Conservation (phyloP, 2,797 vertebrate genomes). For the Rhodeus uyekii region DNA sequence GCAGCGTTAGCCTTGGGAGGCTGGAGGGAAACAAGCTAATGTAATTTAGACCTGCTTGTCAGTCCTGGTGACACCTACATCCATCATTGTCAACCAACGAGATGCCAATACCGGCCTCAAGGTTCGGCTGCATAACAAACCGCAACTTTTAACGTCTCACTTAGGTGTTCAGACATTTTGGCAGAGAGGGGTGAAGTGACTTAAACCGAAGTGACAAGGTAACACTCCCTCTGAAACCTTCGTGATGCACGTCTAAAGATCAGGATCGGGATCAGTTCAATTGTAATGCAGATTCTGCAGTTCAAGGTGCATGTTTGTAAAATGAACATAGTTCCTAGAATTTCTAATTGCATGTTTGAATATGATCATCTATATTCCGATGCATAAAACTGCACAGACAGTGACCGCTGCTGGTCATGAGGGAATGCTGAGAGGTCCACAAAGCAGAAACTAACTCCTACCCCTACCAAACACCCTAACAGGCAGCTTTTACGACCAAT, state of each 20-base stretch:
- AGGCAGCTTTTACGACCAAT: too few species aligned
- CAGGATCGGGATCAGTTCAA: background rate
- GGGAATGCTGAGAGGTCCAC: too few species aligned
- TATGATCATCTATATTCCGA: background rate
- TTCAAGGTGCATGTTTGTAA: background rate
- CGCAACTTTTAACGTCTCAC: conserved; percentile 63
- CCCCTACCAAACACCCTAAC: too few species aligned
- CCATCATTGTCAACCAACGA: conserved; percentile 77
- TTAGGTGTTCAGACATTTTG: conserved; percentile 69
- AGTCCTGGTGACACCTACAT: conserved; percentile 73
- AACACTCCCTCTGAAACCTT: conserved; percentile 29
- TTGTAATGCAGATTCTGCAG: background rate
- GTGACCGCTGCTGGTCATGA: background rate
- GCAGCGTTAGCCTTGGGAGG: conserved; percentile 72
- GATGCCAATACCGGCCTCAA: conserved; percentile 70
- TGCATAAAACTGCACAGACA: background rate
- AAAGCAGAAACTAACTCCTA: too few species aligned
- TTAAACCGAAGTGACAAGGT: conserved; percentile 51
- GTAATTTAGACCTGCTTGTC: conserved; percentile 74
- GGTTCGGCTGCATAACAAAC: conserved; percentile 71
- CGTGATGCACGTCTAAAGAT: background rate
- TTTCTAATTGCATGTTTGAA: background rate
- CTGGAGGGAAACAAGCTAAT: conserved; percentile 65
- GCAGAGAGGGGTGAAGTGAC: conserved; percentile 53
- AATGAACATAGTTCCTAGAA: background rate